A percentile compares a stretch with the other conserved stretches of the same genome.
These are phyloP conservation scores for Pyrochroa serraticornis DNA, from an alignment of 2,888 invertebrate species.

Conservation along the genomic window DNA sequence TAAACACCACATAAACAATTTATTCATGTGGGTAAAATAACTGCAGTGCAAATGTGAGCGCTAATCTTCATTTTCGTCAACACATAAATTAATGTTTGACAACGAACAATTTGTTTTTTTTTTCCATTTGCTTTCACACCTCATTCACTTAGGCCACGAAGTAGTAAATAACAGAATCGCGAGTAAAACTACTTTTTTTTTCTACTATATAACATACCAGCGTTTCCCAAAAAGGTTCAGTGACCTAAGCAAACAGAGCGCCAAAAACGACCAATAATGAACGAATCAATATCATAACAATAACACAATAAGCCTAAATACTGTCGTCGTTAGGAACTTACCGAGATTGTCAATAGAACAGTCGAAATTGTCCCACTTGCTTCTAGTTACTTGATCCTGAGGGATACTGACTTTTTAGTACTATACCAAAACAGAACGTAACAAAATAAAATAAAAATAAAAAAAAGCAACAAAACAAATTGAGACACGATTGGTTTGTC, in stretches of 20 bases:
- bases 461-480: slow-evolving; percentile 15
- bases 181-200: too few species aligned
- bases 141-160: too few species aligned
- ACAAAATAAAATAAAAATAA: slow-evolving; percentile 35
- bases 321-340: slow-evolving; percentile 63
- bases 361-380: slow-evolving; percentile 90
- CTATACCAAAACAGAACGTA: slow-evolving; percentile 23
- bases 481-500: slow-evolving; percentile 23
- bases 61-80: slow-evolving; percentile 10
- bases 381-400: slow-evolving; percentile 60
- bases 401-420: slow-evolving; percentile 51
- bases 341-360: slow-evolving; percentile 80
- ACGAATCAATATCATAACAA: neutral
- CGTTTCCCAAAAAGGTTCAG: neutral
- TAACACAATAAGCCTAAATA: too few species aligned
- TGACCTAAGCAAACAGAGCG: slow-evolving; percentile 2
- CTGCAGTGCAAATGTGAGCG: neutral
- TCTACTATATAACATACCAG: too few species aligned
- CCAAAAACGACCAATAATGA: slow-evolving; percentile 7
- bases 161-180: too few species aligned
- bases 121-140: neutral
- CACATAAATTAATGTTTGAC: slow-evolving; percentile 26
- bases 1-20: too few species aligned
- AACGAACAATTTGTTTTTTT: neutral
- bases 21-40: too few species aligned